Base-by-base conservation (phyloP, 1,140 invertebrate species). In the Conopomorpha cramerella region DNA sequence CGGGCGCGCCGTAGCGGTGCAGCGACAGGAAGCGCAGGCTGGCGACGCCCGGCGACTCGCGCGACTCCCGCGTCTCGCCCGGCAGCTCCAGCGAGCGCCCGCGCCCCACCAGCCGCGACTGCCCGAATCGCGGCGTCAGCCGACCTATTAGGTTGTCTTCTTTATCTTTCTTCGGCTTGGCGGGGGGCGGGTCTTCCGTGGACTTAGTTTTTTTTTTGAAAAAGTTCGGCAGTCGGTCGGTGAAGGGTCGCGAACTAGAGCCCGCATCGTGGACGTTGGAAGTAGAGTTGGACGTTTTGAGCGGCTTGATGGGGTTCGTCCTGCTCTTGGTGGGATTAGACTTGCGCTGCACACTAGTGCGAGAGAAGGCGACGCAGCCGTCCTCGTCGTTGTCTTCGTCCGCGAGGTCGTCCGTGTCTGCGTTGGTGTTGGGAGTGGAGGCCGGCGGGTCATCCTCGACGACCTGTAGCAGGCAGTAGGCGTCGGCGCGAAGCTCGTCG, bases 121-220 rank as follows among this genome's bases (percentile, higher is more conserved):
- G 70, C 2, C 67, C 59, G 49, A 74, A 74, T n/a, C 70, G 57
- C 1, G 67, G 70, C 26, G 70, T 72, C 41, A 72, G 37, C 1
- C 64, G 50, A 2, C 70, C 70, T 13, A 74, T 61, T 13, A 74
- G 51, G 41, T 74, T 71, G 16, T 74, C 70, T 38, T 73, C 65
- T 47, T 71, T 68, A 2, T 60, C 50, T n/a, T 43, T 36, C 15
- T 38, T 36, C 29, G 50, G 56, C 8, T 31, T 34, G 10, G 36
- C 31, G 2, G 36, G 36, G 16, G 47, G 47, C 26, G 46, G 8
- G 10, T 66, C 63, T 11, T 64, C 58, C 27, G 61, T 41, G 12
- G 66, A 55, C 42, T 77, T 77, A 12, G 62, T 46, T 35, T 77
- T 79, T 41, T 67, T 68, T 39, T 77, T 77, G 49, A 79, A 76